phyloP scores from a whole-genome alignment of 53 echinoderm and acorn worm genomes.

The Glandiceps talaboti region DNA sequence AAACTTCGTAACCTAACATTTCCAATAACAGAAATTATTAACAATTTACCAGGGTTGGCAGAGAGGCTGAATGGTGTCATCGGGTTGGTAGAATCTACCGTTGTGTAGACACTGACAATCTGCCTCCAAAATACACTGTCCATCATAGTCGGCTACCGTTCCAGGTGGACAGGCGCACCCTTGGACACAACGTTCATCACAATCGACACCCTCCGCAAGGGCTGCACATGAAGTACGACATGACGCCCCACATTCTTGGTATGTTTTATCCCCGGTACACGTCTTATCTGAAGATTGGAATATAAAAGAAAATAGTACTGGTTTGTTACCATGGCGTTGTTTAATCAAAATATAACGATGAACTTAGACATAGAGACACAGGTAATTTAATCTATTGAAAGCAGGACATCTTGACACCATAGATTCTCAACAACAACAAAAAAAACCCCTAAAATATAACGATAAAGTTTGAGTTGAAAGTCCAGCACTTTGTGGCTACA shows the following conservation, averaged over 20 bases:
- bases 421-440: no score
- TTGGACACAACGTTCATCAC: slow-evolving; percentile 51
- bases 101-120: slow-evolving; percentile 24
- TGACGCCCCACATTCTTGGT: slow-evolving; percentile 54
- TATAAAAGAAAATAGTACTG: neutral
- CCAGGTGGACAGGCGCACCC: slow-evolving; percentile 42
- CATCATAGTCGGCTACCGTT: slow-evolving; percentile 10
- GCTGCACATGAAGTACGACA: slow-evolving; percentile 58
- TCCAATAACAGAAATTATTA: no score
- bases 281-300: slow-evolving; percentile 9
- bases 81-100: slow-evolving; percentile 12
- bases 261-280: slow-evolving; percentile 38
- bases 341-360: no score
- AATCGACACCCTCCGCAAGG: slow-evolving; percentile 15
- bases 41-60: slow-evolving; percentile 78
- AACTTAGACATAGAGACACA: no score
- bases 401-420: no score
- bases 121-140: slow-evolving; percentile 11
- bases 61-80: slow-evolving; percentile 13
- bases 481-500: no score
- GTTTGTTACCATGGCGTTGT: no score
- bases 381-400: no score
- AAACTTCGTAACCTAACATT: no score
- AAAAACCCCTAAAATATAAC: no score
- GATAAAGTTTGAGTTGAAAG: no score